Percentiles rank a stretch among this genome's conserved stretches.
These are phyloP conservation scores for Periparus ater DNA, from an alignment of 2,797 vertebrate genomes.

Conservation along the genomic window DNA sequence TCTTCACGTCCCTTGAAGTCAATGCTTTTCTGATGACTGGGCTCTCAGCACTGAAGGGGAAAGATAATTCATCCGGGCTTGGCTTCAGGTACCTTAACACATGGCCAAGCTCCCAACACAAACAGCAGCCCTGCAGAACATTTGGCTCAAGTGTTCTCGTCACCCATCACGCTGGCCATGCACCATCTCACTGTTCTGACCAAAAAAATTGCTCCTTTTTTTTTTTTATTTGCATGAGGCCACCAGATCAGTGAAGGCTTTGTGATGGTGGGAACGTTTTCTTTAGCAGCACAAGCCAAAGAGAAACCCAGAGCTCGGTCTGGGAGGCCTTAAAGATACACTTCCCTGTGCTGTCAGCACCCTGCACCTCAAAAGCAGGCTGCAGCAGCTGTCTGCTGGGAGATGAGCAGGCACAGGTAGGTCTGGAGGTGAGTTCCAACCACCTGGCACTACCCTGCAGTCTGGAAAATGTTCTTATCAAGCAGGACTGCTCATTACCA, in stretches of 20 bases:
- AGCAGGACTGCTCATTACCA: neutral
- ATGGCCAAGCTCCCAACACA: neutral
- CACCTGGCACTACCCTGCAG: neutral
- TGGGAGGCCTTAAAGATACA: neutral
- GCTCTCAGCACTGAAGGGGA: neutral
- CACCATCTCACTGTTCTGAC: neutral
- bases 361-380: neutral
- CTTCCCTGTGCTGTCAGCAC: neutral
- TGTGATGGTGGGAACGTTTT: neutral
- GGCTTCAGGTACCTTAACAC: neutral
- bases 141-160: neutral
- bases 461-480: neutral
- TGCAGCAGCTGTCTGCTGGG: neutral
- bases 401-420: neutral
- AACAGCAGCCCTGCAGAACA: neutral
- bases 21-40: neutral
- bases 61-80: neutral
- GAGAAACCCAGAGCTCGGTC: neutral
- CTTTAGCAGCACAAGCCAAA: neutral
- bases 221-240: neutral
- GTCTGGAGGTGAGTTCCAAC: neutral
- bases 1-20: neutral
- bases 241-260: neutral
- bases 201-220: neutral
- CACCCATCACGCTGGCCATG: neutral